phyloP scores from a whole-genome alignment of 2,797 vertebrate genomes.

The Enteromius argenteus region DNA sequence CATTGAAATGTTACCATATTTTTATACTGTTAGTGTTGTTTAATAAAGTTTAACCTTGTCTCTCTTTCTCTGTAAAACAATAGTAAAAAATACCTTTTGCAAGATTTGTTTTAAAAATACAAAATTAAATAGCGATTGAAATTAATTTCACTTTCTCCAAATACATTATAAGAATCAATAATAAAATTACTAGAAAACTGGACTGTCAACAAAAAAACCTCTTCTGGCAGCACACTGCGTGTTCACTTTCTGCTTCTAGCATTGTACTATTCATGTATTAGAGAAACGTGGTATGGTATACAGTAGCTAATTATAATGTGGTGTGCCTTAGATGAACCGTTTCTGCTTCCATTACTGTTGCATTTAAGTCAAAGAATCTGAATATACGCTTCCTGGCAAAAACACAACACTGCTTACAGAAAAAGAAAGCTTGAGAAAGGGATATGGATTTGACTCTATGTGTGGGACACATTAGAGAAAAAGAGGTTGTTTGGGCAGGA shows the following conservation, averaged over 20 bases:
- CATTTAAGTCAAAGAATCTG: neutral
- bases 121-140: neutral
- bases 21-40: neutral
- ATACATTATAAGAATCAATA: neutral
- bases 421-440: neutral
- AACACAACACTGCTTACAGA: neutral
- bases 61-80: neutral
- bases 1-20: neutral
- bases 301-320: neutral
- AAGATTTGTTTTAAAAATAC: neutral
- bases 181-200: neutral
- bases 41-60: neutral
- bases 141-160: neutral
- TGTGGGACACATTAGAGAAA: conserved; percentile 5
- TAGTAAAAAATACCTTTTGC: neutral
- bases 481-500: conserved; percentile 52
- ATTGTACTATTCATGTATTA: neutral
- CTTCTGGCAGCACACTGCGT: neutral
- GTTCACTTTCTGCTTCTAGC: neutral
- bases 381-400: neutral
- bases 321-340: neutral
- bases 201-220: neutral
- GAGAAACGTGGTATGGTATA: neutral
- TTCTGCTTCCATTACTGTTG: neutral
- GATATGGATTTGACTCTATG: neutral